These are phyloP conservation scores for Heliconius hewitsoni DNA, from an alignment of 1,140 invertebrate genomes.

Conservation along the genomic window DNA sequence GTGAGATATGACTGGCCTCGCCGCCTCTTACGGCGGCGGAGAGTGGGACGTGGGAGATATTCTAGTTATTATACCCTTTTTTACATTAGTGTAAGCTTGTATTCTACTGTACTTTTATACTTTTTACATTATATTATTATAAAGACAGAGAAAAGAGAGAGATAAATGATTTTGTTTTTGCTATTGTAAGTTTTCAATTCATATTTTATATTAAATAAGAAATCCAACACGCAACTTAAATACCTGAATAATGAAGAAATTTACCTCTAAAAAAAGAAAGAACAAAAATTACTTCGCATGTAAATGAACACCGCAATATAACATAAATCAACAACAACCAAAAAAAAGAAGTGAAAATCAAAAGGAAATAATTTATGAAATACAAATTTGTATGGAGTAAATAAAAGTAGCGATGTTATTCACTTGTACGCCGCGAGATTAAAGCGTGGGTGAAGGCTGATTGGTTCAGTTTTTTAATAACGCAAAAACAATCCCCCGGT, in stretches of 20 bases:
- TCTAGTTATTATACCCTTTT: neutral
- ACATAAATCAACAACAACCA: conserved; percentile 1
- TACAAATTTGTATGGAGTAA: conserved; percentile 8
- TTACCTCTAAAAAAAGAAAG: neutral
- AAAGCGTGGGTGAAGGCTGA: neutral
- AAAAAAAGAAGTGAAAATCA: neutral
- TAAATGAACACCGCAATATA: neutral
- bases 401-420: conserved; percentile 5
- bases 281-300: neutral
- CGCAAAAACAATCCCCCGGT: neutral
- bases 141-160: too few species aligned
- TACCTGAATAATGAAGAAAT: too few species aligned
- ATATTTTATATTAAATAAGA: too few species aligned
- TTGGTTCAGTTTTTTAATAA: conserved; percentile 11
- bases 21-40: too few species aligned
- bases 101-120: too few species aligned
- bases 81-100: too few species aligned
- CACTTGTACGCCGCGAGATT: conserved; percentile 11
- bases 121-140: too few species aligned
- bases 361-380: conserved; percentile 11
- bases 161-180: too few species aligned
- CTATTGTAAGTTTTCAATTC: too few species aligned
- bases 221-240: too few species aligned
- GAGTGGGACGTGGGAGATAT: too few species aligned
- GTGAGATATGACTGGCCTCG: too few species aligned